These are phyloP conservation scores for Cyclargus thomasi DNA, from an alignment of 1,140 invertebrate species.

Conservation along the genomic window DNA sequence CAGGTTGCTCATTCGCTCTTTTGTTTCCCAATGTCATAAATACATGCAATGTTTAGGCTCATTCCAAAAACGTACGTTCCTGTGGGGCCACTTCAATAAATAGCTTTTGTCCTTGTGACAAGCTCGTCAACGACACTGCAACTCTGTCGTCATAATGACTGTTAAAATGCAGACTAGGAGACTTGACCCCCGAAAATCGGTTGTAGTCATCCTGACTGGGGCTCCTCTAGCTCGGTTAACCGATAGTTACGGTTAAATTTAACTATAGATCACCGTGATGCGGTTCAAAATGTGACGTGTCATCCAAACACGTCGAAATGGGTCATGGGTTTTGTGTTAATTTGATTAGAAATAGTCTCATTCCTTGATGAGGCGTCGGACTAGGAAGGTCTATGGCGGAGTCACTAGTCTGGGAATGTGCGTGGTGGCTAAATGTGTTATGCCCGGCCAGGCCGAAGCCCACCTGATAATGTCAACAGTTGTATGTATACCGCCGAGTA, in stretches of 20 bases:
- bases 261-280: conserved; percentile 3
- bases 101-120: not conserved
- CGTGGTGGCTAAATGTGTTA: no score
- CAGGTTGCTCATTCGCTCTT: no score
- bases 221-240: not conserved
- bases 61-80: no score
- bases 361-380: no score
- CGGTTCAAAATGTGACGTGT: conserved; percentile 9
- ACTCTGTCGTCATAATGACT: conserved; percentile 5
- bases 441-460: no score
- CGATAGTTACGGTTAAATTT: not conserved
- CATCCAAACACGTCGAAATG: conserved; percentile 3
- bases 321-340: not conserved
- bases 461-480: no score
- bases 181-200: not conserved
- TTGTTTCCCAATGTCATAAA: no score
- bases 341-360: not conserved
- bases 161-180: not conserved
- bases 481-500: no score
- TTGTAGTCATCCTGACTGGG: not conserved
- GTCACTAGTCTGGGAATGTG: no score
- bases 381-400: no score
- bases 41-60: no score
- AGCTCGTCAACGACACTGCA: not conserved
- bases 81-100: no score